Conservation (phyloP, 2,113 vertebrate genomes). For the Myrmecobius fasciatus region DNA sequence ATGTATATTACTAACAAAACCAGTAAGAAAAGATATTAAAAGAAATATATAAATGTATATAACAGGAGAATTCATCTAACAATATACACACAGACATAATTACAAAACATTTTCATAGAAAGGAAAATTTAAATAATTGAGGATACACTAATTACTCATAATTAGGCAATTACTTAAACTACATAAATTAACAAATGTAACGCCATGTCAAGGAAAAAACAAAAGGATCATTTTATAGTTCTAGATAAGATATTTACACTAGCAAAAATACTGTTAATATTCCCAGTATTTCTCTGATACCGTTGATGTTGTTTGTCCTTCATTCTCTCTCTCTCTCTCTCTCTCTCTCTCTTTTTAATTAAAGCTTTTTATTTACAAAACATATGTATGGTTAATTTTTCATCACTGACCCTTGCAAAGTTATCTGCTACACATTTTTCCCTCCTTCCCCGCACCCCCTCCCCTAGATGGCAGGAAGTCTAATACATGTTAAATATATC, state of each 20-base stretch:
- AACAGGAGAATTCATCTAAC: too few relatives aligned
- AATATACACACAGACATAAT: background rate
- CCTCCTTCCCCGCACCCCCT: too few relatives aligned
- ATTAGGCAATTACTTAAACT: background rate
- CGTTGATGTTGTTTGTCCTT: too few relatives aligned
- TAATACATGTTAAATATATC: too few relatives aligned
- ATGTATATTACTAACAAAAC: background rate
- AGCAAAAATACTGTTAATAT: background rate
- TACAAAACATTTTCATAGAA: background rate
- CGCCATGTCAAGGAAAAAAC: background rate
- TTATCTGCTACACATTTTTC: too few relatives aligned
- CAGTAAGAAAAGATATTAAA: background rate
- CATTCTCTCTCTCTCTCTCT: too few relatives aligned
- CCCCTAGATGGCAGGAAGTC: too few relatives aligned
- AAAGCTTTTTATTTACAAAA: too few relatives aligned
- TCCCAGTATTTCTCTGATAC: background rate
- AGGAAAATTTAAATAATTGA: background rate
- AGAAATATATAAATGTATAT: background rate
- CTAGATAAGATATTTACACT: background rate
- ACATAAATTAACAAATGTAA: background rate
- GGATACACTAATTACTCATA: background rate
- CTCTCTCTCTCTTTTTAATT: too few relatives aligned
- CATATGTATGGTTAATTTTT: too few relatives aligned
- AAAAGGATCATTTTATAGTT: background rate
- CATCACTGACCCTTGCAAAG: too few relatives aligned